phyloP scores from a whole-genome alignment of 2,113 vertebrate genomes.

The Galeopterus variegatus region DNA sequence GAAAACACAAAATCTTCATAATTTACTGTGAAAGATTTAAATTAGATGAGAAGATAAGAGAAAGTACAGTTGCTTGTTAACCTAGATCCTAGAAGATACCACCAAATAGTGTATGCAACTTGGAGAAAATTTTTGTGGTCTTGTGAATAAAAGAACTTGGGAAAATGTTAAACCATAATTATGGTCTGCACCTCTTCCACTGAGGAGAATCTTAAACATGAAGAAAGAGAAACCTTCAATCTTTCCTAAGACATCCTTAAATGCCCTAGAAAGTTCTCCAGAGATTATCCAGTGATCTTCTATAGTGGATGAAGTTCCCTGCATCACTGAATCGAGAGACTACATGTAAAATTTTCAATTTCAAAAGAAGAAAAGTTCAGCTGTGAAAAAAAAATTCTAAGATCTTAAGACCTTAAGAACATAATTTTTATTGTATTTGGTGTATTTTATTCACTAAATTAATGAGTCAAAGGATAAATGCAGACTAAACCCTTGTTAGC shows the following conservation, averaged over 20 bases:
- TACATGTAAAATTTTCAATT: slow-evolving; percentile 14
- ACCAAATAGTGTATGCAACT: background rate
- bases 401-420: background rate
- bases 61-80: background rate
- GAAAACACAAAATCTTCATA: background rate
- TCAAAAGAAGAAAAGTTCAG: background rate
- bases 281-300: background rate
- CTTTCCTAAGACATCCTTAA: background rate
- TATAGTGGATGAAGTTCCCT: background rate
- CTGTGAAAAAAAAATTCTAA: background rate
- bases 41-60: background rate
- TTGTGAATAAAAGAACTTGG: background rate
- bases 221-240: background rate
- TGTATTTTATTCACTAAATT: background rate
- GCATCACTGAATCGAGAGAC: background rate
- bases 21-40: background rate
- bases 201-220: background rate
- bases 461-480: background rate
- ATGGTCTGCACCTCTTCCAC: background rate
- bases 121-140: background rate
- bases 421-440: background rate
- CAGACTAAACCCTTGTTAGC: background rate
- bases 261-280: background rate
- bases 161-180: background rate
- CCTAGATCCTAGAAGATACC: background rate